A percentile compares a stretch with the other conserved stretches of the same genome.
phyloP scores from a whole-genome alignment of 2,888 invertebrate genomes.

The Strigamia transsilvanica region DNA sequence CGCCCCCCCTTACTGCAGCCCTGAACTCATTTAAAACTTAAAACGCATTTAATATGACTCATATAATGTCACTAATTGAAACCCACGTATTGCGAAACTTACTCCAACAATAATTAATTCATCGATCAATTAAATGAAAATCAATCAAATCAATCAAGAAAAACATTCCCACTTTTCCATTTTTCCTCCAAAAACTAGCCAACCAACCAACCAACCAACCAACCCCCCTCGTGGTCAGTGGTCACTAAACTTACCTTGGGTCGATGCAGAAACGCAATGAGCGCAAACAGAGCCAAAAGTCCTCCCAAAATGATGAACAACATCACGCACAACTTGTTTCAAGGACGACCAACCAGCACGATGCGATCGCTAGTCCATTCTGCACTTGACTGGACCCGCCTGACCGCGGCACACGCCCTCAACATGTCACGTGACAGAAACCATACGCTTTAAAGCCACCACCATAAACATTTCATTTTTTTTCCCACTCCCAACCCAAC shows the following conservation, averaged over 20 bases:
- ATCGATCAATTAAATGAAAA: neutral
- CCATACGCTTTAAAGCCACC: neutral
- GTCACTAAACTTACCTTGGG: conserved; percentile 15
- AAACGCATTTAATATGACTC: too few species aligned
- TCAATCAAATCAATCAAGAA: neutral
- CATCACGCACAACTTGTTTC: neutral
- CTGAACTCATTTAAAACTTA: too few species aligned
- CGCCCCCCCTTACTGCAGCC: too few species aligned
- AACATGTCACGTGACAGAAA: neutral
- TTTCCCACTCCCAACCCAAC: too few species aligned
- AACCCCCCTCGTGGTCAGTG: too few species aligned
- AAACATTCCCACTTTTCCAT: neutral
- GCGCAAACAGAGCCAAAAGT: neutral
- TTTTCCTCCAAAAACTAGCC: too few species aligned
- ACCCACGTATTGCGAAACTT: neutral
- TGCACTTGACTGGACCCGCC: conserved; percentile 10
- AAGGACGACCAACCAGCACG: neutral
- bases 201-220: too few species aligned
- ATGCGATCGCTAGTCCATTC: neutral
- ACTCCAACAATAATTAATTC: neutral
- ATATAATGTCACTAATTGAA: too few species aligned
- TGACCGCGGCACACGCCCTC: conserved; percentile 2
- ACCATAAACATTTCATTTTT: neutral
- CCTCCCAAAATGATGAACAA: neutral
- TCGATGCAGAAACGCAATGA: neutral